Conservation (phyloP, 2,888 invertebrate species). For the Andrena praecox region DNA sequence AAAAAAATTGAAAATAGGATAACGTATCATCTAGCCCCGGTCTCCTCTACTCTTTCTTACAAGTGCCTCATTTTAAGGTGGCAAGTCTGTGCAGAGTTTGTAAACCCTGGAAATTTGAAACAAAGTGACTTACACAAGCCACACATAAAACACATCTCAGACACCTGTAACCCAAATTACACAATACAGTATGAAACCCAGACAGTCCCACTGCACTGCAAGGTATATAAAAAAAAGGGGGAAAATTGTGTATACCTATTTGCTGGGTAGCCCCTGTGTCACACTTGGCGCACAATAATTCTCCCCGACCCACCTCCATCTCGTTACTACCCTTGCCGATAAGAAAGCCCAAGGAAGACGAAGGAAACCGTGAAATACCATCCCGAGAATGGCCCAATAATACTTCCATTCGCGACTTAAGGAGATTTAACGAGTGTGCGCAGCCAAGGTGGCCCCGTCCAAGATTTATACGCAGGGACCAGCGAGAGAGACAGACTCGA, state of each 20-base stretch:
- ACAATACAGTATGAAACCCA: too few relatives aligned
- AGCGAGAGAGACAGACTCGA: conserved; percentile 28
- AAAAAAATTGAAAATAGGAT: too few relatives aligned
- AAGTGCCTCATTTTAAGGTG: too few relatives aligned
- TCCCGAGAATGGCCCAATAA: conserved; percentile 26
- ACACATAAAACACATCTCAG: too few relatives aligned
- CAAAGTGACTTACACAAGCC: too few relatives aligned
- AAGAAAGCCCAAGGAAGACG: neutral
- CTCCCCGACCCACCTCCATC: neutral
- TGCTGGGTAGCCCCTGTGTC: neutral
- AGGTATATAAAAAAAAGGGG: neutral
- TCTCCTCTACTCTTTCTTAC: too few relatives aligned
- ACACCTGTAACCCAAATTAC: too few relatives aligned
- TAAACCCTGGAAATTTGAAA: too few relatives aligned
- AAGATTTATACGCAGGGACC: conserved; percentile 64
- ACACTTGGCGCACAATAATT: neutral
- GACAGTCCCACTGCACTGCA: too few relatives aligned
- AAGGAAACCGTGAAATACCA: neutral
- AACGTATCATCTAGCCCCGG: too few relatives aligned
- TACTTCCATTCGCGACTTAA: conserved; percentile 23
- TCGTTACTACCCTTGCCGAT: neutral
- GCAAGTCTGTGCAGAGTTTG: too few relatives aligned
- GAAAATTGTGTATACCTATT: neutral
- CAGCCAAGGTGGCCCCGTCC: conserved; percentile 6
- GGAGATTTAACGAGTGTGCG: conserved; percentile 48